Conservation (phyloP, 2,888 invertebrate species). For the Tiliacea citrago region DNA sequence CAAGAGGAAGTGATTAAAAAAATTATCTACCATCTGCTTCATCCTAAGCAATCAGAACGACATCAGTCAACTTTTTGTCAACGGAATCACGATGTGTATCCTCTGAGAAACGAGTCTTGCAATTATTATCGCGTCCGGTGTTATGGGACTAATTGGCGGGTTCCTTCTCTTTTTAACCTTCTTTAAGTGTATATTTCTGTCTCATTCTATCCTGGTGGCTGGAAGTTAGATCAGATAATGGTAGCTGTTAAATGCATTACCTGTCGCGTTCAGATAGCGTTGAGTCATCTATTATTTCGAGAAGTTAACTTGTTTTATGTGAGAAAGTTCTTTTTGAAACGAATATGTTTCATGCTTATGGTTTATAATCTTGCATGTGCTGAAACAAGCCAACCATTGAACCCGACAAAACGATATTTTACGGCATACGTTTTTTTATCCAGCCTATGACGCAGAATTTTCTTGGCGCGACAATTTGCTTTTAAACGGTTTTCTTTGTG, state of each 20-base stretch:
- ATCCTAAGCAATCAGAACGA: conserved; percentile 50
- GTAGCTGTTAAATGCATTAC: conserved; percentile 37
- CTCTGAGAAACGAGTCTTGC: conserved; percentile 53
- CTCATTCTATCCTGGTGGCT: conserved; percentile 22
- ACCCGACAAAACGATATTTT: not conserved
- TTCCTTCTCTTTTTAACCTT: conserved; percentile 33
- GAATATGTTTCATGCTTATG: not conserved
- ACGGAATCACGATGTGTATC: conserved; percentile 53
- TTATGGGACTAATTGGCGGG: conserved; percentile 45
- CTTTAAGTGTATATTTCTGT: conserved; percentile 9
- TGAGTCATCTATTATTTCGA: conserved; percentile 19
- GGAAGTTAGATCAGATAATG: conserved; percentile 38
- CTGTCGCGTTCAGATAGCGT: conserved; percentile 30
- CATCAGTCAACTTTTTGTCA: conserved; percentile 62
- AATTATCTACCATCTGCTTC: conserved; percentile 43
- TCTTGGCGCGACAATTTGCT: conserved; percentile 5
- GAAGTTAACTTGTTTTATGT: conserved; percentile 14
- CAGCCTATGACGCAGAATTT: conserved; percentile 1
- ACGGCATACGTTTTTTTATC: not conserved
- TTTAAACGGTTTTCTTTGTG: conserved; percentile 7
- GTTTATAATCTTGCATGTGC: not conserved
- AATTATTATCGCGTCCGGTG: conserved; percentile 68
- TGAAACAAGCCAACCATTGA: not conserved
- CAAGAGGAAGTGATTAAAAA: conserved; percentile 54
- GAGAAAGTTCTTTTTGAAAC: conserved; percentile 3